Conservation (phyloP, 2,888 invertebrate species). For the Stenchaetothrips biformis region DNA sequence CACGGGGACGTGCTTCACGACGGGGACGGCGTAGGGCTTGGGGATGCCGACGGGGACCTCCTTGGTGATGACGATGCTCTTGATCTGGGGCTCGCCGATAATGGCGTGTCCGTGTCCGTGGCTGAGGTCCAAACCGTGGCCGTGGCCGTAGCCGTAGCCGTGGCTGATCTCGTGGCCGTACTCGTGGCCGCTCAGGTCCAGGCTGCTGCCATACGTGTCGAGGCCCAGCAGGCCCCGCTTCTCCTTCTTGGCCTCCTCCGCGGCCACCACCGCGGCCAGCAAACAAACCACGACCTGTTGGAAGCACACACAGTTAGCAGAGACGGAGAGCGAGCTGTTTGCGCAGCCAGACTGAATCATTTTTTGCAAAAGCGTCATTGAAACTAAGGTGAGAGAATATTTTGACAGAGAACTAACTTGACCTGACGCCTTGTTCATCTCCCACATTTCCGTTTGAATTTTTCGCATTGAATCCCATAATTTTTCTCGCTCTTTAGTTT, state of each 20-base stretch:
- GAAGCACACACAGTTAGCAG: too few species aligned
- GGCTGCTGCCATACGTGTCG: conserved; percentile 1
- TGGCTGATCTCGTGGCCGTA: conserved; percentile 43
- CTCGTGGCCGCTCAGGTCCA: background rate
- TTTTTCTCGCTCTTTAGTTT: too few species aligned
- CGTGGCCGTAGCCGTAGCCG: conserved; percentile 42
- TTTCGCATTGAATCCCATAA: too few species aligned
- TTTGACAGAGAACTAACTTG: too few species aligned
- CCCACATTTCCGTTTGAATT: too few species aligned
- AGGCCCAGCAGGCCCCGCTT: conserved; percentile 50
- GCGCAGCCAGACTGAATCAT: too few species aligned
- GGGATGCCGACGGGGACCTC: conserved; percentile 66
- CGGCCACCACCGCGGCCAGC: conserved; percentile 38
- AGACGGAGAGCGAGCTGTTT: too few species aligned
- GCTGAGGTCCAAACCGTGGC: conserved; percentile 39
- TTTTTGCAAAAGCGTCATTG: too few species aligned
- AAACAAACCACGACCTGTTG: background rate
- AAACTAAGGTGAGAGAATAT: too few species aligned
- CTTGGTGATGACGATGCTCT: conserved; percentile 66
- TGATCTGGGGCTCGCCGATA: conserved; percentile 55
- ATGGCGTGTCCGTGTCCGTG: conserved; percentile 47
- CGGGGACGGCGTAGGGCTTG: conserved; percentile 46
- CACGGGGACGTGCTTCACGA: conserved; percentile 54
- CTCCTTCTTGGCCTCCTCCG: conserved; percentile 51
- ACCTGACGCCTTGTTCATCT: too few species aligned